A percentile compares a stretch with the other conserved stretches of the same genome.
phyloP scores from a whole-genome alignment of 2,113 vertebrate genomes.

The Vimba vimba region DNA sequence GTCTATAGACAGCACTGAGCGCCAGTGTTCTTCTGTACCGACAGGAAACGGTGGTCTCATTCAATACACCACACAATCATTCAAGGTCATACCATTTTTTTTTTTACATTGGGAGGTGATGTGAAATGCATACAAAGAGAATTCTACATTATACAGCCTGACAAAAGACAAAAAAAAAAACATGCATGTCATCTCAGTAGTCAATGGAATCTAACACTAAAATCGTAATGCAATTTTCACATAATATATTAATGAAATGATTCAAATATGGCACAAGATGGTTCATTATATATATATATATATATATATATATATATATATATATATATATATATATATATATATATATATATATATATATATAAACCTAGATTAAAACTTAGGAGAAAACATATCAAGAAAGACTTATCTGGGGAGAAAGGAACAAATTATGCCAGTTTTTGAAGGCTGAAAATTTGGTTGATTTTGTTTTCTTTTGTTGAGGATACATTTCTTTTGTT shows the following conservation, averaged over 20 bases:
- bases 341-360: background rate
- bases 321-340: background rate
- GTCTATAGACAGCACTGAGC: conserved; percentile 1
- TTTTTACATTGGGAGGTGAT: conserved; percentile 21
- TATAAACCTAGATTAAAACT: background rate
- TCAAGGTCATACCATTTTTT: conserved; percentile 46
- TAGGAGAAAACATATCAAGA: background rate
- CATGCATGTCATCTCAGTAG: conserved; percentile 44
- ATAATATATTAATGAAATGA: conserved; percentile 44
- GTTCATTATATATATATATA: no score
- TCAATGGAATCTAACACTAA: conserved; percentile 25
- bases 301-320: background rate
- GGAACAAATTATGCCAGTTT: background rate
- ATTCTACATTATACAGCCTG: conserved; percentile 10
- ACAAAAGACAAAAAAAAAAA: background rate
- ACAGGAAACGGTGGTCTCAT: conserved; percentile 24
- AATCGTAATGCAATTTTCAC: conserved; percentile 39
- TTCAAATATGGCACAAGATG: conserved; percentile 38
- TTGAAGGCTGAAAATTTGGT: conserved; percentile 31
- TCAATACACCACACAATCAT: conserved; percentile 25
- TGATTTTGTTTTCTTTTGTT: conserved; percentile 64
- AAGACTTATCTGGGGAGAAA: background rate
- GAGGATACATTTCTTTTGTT: conserved; percentile 73
- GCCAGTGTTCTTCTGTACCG: background rate
- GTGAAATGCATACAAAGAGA: conserved; percentile 4